phyloP scores from a whole-genome alignment of 1,140 invertebrate genomes.

The Carposina sasakii region DNA sequence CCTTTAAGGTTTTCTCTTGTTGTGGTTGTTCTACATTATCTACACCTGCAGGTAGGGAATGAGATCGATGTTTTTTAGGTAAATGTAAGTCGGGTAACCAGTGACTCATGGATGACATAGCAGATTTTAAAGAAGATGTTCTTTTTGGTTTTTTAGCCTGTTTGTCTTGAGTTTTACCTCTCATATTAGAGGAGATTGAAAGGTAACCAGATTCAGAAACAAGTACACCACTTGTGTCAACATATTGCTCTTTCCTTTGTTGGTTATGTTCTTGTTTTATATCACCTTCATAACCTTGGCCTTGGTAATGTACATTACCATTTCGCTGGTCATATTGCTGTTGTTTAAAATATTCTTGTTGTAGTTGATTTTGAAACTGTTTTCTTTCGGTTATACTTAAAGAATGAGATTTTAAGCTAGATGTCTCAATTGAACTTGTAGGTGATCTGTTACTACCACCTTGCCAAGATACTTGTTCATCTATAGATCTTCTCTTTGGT shows the following conservation, averaged over 20 bases:
- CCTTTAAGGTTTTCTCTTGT: conserved; percentile 65
- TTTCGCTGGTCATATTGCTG: conserved; percentile 68
- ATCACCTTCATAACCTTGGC: conserved; percentile 64
- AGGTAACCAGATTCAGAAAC: conserved; percentile 89
- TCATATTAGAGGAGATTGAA: conserved; percentile 81
- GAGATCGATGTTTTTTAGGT: conserved; percentile 83
- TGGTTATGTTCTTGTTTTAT: conserved; percentile 40
- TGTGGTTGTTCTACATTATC: conserved; percentile 70
- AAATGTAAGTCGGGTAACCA: conserved; percentile 88
- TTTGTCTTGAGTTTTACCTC: conserved; percentile 74
- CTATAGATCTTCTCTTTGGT: conserved; percentile 74
- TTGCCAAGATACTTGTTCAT: conserved; percentile 75
- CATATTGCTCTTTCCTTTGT: conserved; percentile 56
- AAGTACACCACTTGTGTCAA: conserved; percentile 76
- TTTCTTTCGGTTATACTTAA: conserved; percentile 75
- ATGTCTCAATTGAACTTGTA: conserved; percentile 76
- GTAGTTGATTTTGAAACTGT: conserved; percentile 73
- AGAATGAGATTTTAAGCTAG: conserved; percentile 76
- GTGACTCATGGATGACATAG: conserved; percentile 85
- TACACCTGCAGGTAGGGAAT: conserved; percentile 84
- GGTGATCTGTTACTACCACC: conserved; percentile 74
- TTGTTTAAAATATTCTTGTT: conserved; percentile 72
- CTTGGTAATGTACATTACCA: conserved; percentile 65
- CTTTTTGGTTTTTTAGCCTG: conserved; percentile 78
- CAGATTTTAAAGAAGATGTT: conserved; percentile 83